Evolutionary conservation across 2,888 invertebrate species (phyloP).

Genomic region (Drosophila testacea): DNA sequence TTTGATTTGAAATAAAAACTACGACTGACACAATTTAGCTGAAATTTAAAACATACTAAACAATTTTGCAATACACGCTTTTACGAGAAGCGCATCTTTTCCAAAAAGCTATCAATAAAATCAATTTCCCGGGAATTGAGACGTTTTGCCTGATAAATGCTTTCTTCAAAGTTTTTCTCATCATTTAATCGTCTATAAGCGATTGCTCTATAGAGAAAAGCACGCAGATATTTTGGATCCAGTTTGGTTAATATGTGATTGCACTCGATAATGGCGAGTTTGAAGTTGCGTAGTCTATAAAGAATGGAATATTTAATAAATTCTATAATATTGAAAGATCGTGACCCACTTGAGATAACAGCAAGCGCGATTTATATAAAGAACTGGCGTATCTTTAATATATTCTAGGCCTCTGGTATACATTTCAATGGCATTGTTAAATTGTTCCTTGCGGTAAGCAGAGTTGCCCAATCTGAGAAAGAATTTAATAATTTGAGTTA

Average conservation of each 20-base stretch:
- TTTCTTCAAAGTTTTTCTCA: constrained; percentile 46
- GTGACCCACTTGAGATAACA: constrained; percentile 56
- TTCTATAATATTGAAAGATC: too few relatives aligned
- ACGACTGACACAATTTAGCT: neutral
- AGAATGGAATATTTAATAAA: neutral
- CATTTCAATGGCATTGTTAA: constrained; percentile 27
- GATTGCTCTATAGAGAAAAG: constrained; percentile 63
- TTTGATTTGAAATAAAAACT: too few relatives aligned
- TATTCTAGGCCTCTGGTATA: constrained; percentile 54
- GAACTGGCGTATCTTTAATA: constrained; percentile 57
- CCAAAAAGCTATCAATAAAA: constrained; percentile 56
- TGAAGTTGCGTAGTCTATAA: constrained; percentile 48
- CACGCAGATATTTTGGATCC: constrained; percentile 48
- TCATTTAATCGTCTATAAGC: constrained; percentile 49
- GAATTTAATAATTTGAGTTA: neutral
- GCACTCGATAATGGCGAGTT: constrained; percentile 55
- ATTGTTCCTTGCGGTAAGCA: constrained; percentile 48
- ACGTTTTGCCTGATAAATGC: constrained; percentile 32
- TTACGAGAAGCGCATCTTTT: constrained; percentile 40
- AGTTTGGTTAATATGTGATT: constrained; percentile 47
- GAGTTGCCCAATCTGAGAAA: constrained; percentile 47
- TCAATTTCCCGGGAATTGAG: constrained; percentile 14
- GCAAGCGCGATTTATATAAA: constrained; percentile 65
- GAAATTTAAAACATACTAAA: neutral
- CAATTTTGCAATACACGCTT: neutral